A percentile compares a stretch with the other conserved stretches of the same genome.
Evolutionary conservation across 2,888 invertebrate species (phyloP).

Genomic region (Podabrus alpinus): DNA sequence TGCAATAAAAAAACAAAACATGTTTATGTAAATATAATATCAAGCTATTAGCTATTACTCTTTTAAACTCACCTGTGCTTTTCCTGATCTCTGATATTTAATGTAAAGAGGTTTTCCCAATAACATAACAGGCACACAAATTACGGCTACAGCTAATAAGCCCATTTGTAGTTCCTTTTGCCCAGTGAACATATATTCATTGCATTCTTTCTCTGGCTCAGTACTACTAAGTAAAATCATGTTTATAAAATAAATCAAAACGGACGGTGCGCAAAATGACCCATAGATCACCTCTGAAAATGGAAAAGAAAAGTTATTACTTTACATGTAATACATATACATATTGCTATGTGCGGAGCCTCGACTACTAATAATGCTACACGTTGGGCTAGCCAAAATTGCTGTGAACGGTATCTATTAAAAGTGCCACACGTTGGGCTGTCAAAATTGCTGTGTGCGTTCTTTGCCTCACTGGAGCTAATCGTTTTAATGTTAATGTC

Average conservation of each 20-base stretch:
- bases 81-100: conserved; percentile 56
- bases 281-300: conserved; percentile 42
- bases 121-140: conserved; percentile 93
- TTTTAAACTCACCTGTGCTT: conserved; percentile 33
- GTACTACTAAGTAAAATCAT: conserved; percentile 89
- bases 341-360: no score
- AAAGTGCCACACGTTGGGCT: no score
- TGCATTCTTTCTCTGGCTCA: conserved; percentile 58
- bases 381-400: no score
- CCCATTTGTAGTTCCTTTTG: conserved; percentile 77
- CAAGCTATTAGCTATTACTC: neutral
- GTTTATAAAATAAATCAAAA: conserved; percentile 97
- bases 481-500: no score
- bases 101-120: conserved; percentile 89
- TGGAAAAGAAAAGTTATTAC: no score
- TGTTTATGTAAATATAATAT: neutral
- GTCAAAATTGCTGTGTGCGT: no score
- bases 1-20: conserved; percentile 19
- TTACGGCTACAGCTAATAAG: conserved; percentile 77
- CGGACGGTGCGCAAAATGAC: conserved; percentile 86
- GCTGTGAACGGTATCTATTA: no score
- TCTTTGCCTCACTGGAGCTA: no score
- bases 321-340: no score
- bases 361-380: no score
- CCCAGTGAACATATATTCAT: conserved; percentile 70